Percentiles rank a stretch among this genome's conserved stretches.
These are phyloP conservation scores for Parochlus steinenii DNA, from an alignment of 2,888 invertebrate species.

Conservation along the genomic window DNA sequence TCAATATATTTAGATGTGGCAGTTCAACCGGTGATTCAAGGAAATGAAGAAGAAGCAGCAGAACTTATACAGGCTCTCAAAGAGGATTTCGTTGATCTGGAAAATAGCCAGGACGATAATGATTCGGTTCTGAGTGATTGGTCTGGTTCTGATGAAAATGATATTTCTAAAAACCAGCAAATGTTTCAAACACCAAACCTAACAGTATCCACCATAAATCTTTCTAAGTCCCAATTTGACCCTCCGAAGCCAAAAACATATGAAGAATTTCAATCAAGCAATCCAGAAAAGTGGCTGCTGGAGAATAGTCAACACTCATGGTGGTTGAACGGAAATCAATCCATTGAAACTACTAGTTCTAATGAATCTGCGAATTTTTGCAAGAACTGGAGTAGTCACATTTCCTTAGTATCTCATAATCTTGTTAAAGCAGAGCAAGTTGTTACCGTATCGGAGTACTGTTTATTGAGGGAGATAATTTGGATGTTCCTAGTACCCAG, in stretches of 20 bases:
- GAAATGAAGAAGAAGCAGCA: constrained; percentile 15
- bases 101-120: constrained; percentile 6
- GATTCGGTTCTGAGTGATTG: constrained; percentile 20
- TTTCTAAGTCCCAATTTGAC: too few relatives aligned
- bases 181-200: constrained; percentile 13
- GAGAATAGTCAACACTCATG: constrained; percentile 29
- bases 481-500: constrained; percentile 26
- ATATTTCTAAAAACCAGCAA: not conserved
- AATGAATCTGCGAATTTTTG: constrained; percentile 29
- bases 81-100: constrained; percentile 5
- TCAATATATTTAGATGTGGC: constrained; percentile 16
- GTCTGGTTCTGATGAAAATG: constrained; percentile 22
- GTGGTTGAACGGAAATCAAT: constrained; percentile 31
- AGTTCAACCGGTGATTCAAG: too few relatives aligned
- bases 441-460: constrained; percentile 22
- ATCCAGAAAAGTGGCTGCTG: constrained; percentile 23
- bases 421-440: constrained; percentile 17
- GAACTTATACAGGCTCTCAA: not conserved
- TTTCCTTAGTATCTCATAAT: constrained; percentile 18
- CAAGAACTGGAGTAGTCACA: constrained; percentile 24
- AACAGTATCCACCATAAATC: constrained; percentile 10
- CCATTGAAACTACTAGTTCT: constrained; percentile 21
- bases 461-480: constrained; percentile 26
- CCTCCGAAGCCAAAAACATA: constrained; percentile 18
- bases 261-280: constrained; percentile 17